phyloP scores from a whole-genome alignment of 2,113 vertebrate genomes.

The Pampusana beccarii region DNA sequence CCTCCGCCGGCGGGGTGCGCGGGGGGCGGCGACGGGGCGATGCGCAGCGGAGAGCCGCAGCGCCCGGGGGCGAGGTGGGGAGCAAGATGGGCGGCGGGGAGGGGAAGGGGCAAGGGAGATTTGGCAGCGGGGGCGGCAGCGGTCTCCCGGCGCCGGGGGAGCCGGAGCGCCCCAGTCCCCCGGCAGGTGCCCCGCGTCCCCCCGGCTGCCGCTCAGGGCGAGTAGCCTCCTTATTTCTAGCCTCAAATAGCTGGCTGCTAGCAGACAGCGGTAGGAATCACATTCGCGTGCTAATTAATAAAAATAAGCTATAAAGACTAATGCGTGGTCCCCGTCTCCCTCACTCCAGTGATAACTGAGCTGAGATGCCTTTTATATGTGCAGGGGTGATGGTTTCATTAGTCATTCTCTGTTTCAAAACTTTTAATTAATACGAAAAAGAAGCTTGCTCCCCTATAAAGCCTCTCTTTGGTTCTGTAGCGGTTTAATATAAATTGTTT shows the following conservation, averaged over 20 bases:
- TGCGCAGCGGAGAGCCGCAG: neutral
- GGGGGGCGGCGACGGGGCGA: neutral
- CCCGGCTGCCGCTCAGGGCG: neutral
- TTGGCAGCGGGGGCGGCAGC: neutral
- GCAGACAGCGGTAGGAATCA: accelerated
- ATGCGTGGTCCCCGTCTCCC: too few species aligned
- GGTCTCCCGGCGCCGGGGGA: neutral
- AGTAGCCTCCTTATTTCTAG: neutral
- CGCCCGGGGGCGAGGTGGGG: neutral
- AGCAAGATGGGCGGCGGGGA: too few species aligned
- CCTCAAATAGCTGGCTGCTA: accelerated
- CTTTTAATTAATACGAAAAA: conserved; percentile 27
- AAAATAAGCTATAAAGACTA: neutral
- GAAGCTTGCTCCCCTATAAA: neutral
- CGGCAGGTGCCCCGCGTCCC: neutral
- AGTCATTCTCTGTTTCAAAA: neutral
- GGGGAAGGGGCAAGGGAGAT: neutral
- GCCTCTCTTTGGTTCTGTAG: neutral
- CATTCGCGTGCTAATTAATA: neutral
- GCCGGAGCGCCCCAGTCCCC: neutral
- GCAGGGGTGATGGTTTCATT: neutral
- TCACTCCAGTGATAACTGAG: accelerated
- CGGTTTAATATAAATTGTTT: neutral
- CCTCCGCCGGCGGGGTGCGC: neutral
- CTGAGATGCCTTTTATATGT: accelerated